Evolutionary conservation across 2,888 invertebrate species (phyloP).

Genomic region (Thysanoteuthis rhombus): DNA sequence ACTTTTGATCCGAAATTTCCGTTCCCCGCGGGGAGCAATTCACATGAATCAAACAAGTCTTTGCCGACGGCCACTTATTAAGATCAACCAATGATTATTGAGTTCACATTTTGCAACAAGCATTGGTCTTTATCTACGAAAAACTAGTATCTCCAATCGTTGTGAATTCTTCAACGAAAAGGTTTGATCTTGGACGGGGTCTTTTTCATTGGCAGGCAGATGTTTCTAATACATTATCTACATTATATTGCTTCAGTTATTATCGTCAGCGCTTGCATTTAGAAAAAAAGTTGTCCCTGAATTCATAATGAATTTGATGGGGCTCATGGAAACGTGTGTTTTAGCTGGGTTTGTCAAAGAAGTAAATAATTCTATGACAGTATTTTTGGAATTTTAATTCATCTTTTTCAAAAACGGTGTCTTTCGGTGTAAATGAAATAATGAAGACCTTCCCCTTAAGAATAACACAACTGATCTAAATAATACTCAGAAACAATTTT

Average conservation of each 20-base stretch:
- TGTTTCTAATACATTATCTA: background rate
- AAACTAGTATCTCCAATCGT: background rate
- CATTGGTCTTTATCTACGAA: background rate
- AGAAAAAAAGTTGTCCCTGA: no score
- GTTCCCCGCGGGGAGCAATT: background rate
- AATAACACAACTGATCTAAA: no score
- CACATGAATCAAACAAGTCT: background rate
- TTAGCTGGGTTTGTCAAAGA: no score
- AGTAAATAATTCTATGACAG: no score
- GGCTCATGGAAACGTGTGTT: no score
- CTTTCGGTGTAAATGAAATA: no score
- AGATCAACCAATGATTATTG: background rate
- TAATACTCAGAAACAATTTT: no score
- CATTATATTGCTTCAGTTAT: background rate
- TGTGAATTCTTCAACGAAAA: background rate
- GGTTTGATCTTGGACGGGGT: background rate
- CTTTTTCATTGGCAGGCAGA: background rate
- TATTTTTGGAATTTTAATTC: no score
- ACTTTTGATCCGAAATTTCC: conserved; percentile 12
- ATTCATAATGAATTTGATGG: no score
- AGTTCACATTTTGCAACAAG: background rate
- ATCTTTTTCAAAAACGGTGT: no score
- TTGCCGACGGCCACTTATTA: background rate
- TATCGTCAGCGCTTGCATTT: background rate
- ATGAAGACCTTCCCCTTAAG: no score